Base-by-base conservation (phyloP, 1,140 invertebrate species). In the Pentalonia nigronervosa region DNA sequence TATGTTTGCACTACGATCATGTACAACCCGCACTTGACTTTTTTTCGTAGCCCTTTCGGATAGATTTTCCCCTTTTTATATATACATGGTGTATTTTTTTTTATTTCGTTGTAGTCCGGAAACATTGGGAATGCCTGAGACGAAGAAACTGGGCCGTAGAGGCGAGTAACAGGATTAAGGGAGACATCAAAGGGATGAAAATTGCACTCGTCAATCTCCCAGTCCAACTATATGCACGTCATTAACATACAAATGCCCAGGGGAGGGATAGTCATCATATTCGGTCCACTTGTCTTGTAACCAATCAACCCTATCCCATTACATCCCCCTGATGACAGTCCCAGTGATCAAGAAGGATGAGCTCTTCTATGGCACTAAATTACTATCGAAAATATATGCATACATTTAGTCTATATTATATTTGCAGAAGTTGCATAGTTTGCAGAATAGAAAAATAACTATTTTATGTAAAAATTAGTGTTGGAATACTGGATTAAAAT, bases 211-310 rank as follows among this genome's bases (percentile, higher is more conserved):
- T 93, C 91, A 93, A 81, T 86, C 81, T 93, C 91, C 67, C 91
- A 92, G 67, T 83, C 81, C 91, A 86, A 93, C 76, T 93, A 93
- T 93, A 91, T 91, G 91, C 67, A 93, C 91, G 91, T 93, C 91
- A 93, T 93, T 93, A 93, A 83, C 91, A 93, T 93, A 93, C 91
- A 93, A 93, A 93, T 93, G 91, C 91, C 91, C 91, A 93, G 81
- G 91, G 91, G 91, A 93, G n/a, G 76, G 91, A 93, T 92, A 92
- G 91, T 92, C 91, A 92, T 93, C 91, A 93, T 93, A 93, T 93
- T 93, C 91, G 91, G 91, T 93, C 91, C 91, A 93, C 91, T 93
- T 93, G 91, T 93, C 91, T 93, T 93, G 91, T 93, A 93, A 93
- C 91, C 91, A 93, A 93, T 93, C 91, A 93, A 93, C 91, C 91